These are phyloP conservation scores for Pelmatolapia mariae DNA, from an alignment of 2,113 vertebrate species.

Conservation along the genomic window DNA sequence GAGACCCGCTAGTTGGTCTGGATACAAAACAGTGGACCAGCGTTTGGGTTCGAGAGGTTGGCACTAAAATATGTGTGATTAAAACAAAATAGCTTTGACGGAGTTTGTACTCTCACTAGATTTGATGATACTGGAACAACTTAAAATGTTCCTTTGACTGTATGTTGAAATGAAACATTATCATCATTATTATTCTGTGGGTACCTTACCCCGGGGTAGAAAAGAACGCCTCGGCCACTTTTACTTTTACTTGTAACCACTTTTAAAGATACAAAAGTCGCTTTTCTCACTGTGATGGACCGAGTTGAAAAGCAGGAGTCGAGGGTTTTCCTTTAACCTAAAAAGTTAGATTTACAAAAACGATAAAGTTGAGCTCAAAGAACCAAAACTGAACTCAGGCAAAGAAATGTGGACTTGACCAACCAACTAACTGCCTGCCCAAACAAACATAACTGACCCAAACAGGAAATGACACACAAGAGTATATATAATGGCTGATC, in stretches of 20 bases:
- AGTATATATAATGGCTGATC: not conserved
- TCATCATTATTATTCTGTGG: not conserved
- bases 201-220: not conserved
- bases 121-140: not conserved
- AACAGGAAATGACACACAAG: not conserved
- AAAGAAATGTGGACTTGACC: not conserved
- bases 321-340: not conserved
- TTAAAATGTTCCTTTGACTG: not conserved
- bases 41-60: not conserved
- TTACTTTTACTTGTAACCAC: not conserved
- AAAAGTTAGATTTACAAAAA: rapidly evolving
- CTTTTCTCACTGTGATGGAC: not conserved
- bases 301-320: not conserved
- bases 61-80: not conserved
- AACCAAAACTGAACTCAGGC: not conserved
- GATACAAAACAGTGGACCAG: not conserved
- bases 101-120: not conserved
- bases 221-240: not conserved
- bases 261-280: not conserved
- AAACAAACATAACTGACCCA: not conserved
- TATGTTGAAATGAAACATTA: not conserved
- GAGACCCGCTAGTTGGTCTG: not conserved
- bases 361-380: not conserved
- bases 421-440: not conserved
- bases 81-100: not conserved